Evolutionary conservation across 2,888 invertebrate genomes (phyloP), one percentile per base, ranked within the genome.

Genomic region (Spisula subtruncata): DNA sequence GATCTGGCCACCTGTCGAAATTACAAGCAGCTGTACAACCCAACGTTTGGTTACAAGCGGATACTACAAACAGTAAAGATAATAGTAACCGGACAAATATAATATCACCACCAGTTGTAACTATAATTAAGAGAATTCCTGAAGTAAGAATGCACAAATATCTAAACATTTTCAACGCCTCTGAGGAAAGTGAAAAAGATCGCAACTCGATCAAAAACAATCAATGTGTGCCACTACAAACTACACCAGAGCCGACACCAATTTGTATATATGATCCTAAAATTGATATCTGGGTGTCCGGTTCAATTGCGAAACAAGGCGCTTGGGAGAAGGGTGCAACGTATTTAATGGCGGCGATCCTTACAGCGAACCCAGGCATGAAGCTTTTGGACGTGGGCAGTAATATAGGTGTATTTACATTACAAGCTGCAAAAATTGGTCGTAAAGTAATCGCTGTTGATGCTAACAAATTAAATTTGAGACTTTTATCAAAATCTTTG

Each of bases 341-440:
- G 60, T 66, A 66, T 66, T 25, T 25, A 25, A 25, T 66, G n/a
- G 25, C 60, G 10, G 10, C 60, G 25, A n/a, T 66, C 0, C 60
- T 66, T 25, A 25, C 20, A 66, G 60, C 20, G 8, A 66, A 66
- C 8, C 60, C n/a, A 66, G 87, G 85, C 20, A 46, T 93, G 54
- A 80, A 86, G 5, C 91, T 93, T 46, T 41, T 94, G 29, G 94
- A 94, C 85, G 35, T 94, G 29, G 94, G 94, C 0, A 93, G 92
- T 60, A 94, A 94, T 85, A 91, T 94, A n/a, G 94, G 94, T 16
- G 93, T 92, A 14, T 94, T 91, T 60, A 91, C 93, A 18, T 32
- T 94, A 12, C 93, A 89, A 79, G 91, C 86, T 29, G 90, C 93
- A 2, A 91, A 91, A 75, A 66, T 93, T n/a, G 94, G 94, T 12